Evolutionary conservation across 1,140 invertebrate species (phyloP), one percentile per base, ranked within the genome.

Genomic region (Drosophila hydei): DNA sequence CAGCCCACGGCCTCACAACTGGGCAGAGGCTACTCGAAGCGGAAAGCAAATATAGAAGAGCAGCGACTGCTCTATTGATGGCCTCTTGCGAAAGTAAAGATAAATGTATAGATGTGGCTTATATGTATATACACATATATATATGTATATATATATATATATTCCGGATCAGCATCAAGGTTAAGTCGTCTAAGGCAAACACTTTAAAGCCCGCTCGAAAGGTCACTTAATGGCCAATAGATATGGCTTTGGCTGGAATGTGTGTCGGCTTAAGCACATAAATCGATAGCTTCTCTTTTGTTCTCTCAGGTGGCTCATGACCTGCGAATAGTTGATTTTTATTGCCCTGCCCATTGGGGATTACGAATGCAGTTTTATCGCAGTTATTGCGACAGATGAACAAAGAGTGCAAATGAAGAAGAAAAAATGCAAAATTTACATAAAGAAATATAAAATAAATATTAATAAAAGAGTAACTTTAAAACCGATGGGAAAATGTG

Each of bases 121-220:
- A 19, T 36, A 33, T 21, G 7, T n/a, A 33, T 27, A 33, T 21
- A 18, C n/a, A n/a, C 3, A 19, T 36, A 51, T 50, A 50, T 67
- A 47, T 50, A 40, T 43, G 12, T 64, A 16, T 40, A 40, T 40
- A 12, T 59, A 16, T 51, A 14, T 25, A 23, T 43, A 19, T 40
- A 45, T 23, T 50, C 9, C 21, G 19, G 79, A 84, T 83, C 80
- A 77, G 63, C 48, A 2, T 18, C 77, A 85, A 79, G 80, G 80
- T 77, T 77, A 77, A 81, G 70, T 81, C 59, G 77, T 79, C 55
- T 72, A 14, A 42, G 56, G 64, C 51, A 67, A 38, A 14, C 42
- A 50, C 36, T 62, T 51, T 50, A 30, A 21, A 62, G 27, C 47
- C 30, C 19, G n/a, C 25, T 60, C 56, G 2, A 30, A 50, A 60